Conservation (phyloP, 2,797 vertebrate genomes). For the Aselliscus stoliczkanus region DNA sequence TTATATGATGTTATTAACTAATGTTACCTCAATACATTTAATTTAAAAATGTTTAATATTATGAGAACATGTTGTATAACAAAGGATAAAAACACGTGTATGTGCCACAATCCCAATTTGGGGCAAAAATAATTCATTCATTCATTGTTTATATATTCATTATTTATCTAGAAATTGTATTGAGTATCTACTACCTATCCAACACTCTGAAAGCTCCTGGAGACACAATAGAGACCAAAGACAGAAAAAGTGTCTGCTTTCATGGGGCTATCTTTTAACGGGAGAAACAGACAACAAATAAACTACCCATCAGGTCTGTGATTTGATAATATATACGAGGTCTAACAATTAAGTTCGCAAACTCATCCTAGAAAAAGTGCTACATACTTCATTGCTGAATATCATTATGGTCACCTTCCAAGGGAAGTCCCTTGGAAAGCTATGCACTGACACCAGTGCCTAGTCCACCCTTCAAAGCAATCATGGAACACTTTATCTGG, state of each 20-base stretch:
- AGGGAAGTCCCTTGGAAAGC: too few relatives aligned
- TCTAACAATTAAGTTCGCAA: too few relatives aligned
- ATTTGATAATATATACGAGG: too few relatives aligned
- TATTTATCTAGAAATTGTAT: not conserved
- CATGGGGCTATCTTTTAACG: not conserved
- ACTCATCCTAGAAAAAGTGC: too few relatives aligned
- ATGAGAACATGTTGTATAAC: not conserved
- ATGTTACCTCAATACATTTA: not conserved
- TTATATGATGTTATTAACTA: not conserved
- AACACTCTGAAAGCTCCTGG: not conserved
- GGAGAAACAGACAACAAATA: not conserved
- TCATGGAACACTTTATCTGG: too few relatives aligned
- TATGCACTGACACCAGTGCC: too few relatives aligned
- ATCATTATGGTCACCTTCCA: too few relatives aligned
- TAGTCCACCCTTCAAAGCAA: too few relatives aligned
- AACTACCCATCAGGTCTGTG: accelerated
- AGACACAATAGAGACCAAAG: not conserved
- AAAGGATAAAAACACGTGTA: not conserved
- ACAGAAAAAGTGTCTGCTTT: not conserved
- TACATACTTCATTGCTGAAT: too few relatives aligned
- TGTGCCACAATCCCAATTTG: not conserved
- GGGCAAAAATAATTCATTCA: not conserved
- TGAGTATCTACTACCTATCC: too few relatives aligned
- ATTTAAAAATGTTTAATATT: not conserved
- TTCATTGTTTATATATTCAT: not conserved